Percentiles rank a stretch among this genome's conserved stretches.
phyloP scores from a whole-genome alignment of 2,797 vertebrate species.

The Crax fasciolata region DNA sequence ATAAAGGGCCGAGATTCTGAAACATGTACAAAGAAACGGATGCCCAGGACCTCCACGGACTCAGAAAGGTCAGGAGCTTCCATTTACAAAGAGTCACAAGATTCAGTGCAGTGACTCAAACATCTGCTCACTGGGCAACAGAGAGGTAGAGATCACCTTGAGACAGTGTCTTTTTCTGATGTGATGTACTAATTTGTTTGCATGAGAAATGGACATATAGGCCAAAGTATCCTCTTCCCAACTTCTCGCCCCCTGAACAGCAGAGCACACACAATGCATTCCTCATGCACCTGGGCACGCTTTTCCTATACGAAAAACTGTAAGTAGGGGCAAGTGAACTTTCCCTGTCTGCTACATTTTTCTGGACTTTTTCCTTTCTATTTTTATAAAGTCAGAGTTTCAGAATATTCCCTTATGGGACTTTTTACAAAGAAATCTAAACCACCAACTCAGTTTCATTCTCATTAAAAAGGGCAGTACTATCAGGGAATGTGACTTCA shows the following conservation, averaged over 20 bases:
- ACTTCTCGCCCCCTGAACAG: not conserved
- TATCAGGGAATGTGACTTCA: not conserved
- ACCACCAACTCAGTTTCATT: not conserved
- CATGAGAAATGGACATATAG: not conserved
- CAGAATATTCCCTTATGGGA: not conserved
- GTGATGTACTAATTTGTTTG: not conserved
- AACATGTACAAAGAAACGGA: not conserved
- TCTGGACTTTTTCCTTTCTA: not conserved
- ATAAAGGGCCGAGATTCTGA: not conserved
- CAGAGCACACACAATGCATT: not conserved
- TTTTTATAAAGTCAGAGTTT: not conserved
- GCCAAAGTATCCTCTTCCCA: not conserved
- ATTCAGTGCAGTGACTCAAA: not conserved
- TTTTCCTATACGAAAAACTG: not conserved
- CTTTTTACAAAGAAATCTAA: not conserved
- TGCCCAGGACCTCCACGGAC: not conserved
- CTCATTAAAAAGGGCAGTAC: not conserved
- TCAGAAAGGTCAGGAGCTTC: not conserved
- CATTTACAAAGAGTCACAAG: not conserved
- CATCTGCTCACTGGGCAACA: not conserved
- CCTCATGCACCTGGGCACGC: not conserved
- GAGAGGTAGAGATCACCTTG: not conserved
- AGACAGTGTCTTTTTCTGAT: not conserved
- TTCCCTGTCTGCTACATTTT: not conserved
- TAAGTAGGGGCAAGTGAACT: not conserved